These are phyloP conservation scores for Macrotrachela quadricornifera DNA, from an alignment of 1,140 invertebrate genomes.

Conservation along the genomic window DNA sequence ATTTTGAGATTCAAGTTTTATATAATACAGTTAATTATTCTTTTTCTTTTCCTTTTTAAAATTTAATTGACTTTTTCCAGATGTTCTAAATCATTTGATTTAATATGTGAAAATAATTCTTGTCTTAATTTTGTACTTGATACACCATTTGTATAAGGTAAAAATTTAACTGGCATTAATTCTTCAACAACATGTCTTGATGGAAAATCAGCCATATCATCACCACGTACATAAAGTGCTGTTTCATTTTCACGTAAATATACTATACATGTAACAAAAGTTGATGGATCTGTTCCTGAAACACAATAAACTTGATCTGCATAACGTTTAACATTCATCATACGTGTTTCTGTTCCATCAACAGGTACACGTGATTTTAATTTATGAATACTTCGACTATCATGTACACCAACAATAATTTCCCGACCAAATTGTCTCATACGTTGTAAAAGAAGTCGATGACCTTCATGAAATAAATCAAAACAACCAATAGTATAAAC, in stretches of 20 bases:
- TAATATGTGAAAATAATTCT: slow-evolving; percentile 10
- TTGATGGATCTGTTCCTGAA: slow-evolving; percentile 18
- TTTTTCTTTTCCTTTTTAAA: background rate
- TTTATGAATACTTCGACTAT: slow-evolving; percentile 14
- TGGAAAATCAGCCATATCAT: slow-evolving; percentile 24
- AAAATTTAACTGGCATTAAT: slow-evolving; percentile 19
- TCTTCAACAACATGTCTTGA: slow-evolving; percentile 17
- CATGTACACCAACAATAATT: slow-evolving; percentile 11
- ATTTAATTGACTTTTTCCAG: slow-evolving; percentile 6
- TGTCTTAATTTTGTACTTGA: slow-evolving; percentile 18
- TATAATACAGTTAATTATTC: too few species aligned
- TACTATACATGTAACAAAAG: slow-evolving; percentile 18
- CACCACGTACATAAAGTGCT: slow-evolving; percentile 20
- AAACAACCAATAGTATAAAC: slow-evolving; percentile 24
- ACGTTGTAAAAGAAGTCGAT: slow-evolving; percentile 15
- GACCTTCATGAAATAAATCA: slow-evolving; percentile 22
- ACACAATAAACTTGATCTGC: slow-evolving; percentile 25
- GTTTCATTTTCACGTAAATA: slow-evolving; percentile 11
- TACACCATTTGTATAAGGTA: slow-evolving; percentile 22
- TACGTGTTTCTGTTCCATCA: slow-evolving; percentile 20
- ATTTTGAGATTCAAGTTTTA: too few species aligned
- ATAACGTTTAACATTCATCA: slow-evolving; percentile 21
- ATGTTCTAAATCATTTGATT: slow-evolving; percentile 4
- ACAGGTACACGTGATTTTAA: slow-evolving; percentile 21
- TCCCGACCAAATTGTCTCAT: slow-evolving; percentile 19